A percentile compares a stretch with the other conserved stretches of the same genome.
Evolutionary conservation across 2,113 vertebrate genomes (phyloP).

Genomic region (Theristicus caerulescens): DNA sequence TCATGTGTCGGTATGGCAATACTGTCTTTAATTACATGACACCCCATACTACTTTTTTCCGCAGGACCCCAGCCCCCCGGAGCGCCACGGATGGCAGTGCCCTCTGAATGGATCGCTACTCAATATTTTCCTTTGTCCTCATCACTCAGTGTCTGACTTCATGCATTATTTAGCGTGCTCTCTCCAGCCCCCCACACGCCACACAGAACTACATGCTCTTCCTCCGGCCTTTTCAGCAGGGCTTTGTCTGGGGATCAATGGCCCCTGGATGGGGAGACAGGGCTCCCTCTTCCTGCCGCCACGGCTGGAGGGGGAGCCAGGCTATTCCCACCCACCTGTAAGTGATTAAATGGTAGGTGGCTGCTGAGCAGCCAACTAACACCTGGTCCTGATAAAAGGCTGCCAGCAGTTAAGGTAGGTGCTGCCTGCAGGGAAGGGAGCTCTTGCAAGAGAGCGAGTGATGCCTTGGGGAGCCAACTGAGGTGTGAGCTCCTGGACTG

Average conservation of each 20-base stretch:
- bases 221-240: background rate
- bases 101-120: conserved; percentile 25
- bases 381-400: background rate
- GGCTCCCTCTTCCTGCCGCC: background rate
- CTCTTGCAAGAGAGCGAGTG: background rate
- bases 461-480: background rate
- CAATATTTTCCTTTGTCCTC: conserved; percentile 42
- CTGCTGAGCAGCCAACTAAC: background rate
- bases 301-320: background rate
- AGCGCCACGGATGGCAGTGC: fast-evolving
- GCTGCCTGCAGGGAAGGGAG: background rate
- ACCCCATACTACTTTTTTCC: background rate
- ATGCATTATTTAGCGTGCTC: conserved; percentile 38
- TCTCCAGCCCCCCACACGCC: background rate
- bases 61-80: background rate
- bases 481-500: background rate
- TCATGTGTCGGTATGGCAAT: background rate
- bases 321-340: background rate
- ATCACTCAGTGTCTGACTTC: conserved; percentile 50
- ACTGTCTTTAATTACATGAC: background rate
- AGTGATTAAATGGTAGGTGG: background rate
- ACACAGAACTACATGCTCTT: background rate
- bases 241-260: background rate
- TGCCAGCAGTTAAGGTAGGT: background rate
- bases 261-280: background rate